These are phyloP conservation scores for Diplazon laetatorius DNA, from an alignment of 2,888 invertebrate genomes.

Conservation along the genomic window DNA sequence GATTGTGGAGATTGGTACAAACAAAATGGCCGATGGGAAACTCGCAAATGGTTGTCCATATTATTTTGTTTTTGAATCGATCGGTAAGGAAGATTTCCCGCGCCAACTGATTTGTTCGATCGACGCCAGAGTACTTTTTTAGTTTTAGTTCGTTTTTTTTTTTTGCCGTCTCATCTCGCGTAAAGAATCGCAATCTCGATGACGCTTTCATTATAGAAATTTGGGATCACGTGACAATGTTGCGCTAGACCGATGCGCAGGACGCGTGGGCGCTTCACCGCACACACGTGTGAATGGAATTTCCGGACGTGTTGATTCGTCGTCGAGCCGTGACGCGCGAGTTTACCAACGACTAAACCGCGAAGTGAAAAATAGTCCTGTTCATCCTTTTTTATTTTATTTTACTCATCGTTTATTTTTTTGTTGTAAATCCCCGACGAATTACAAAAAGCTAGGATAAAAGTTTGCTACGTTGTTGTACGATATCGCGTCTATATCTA, in stretches of 20 bases:
- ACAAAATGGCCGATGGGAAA: background rate
- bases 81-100: background rate
- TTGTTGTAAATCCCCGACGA: background rate
- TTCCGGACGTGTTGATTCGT: conserved; percentile 14
- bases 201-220: no score
- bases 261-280: background rate
- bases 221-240: no score
- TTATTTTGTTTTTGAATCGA: background rate
- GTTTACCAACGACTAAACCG: background rate
- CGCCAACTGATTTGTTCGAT: background rate
- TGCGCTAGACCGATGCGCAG: no score
- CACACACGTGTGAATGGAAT: conserved; percentile 19
- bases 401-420: background rate
- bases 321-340: conserved; percentile 3
- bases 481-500: conserved; percentile 10
- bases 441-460: conserved; percentile 19
- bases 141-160: no score
- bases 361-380: background rate
- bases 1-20: background rate
- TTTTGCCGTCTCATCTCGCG: conserved; percentile 11
- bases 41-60: no score
- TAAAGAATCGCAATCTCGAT: background rate
- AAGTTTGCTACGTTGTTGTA: background rate
- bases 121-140: conserved; percentile 37
- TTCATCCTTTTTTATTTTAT: background rate